A percentile compares a stretch with the other conserved stretches of the same genome.
These are phyloP conservation scores for Caenorhabditis brenneri DNA, from an alignment of 1,140 invertebrate species.

Conservation along the genomic window DNA sequence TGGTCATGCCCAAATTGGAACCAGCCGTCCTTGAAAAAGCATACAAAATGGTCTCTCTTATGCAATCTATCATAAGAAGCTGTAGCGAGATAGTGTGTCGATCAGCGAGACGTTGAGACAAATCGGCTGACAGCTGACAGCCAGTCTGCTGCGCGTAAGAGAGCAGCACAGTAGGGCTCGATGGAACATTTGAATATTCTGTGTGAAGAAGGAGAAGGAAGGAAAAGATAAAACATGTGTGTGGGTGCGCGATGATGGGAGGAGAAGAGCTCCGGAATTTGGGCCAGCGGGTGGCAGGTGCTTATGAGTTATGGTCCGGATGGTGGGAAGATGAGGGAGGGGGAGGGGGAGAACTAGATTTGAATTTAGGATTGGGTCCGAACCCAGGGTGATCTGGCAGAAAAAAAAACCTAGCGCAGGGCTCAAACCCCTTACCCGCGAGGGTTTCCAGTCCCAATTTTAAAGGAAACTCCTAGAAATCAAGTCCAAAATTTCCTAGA, in stretches of 20 bases:
- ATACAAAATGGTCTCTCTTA: slow-evolving; percentile 3
- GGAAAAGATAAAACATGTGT: slow-evolving; percentile 5
- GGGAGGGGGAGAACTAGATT: neutral
- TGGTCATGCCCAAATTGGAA: neutral
- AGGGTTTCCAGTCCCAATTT: no score
- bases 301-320: slow-evolving; percentile 17
- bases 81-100: neutral
- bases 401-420: no score
- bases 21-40: neutral
- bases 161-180: slow-evolving; percentile 9
- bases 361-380: neutral
- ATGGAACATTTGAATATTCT: slow-evolving; percentile 29
- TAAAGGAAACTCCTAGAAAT: no score
- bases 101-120: neutral
- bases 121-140: slow-evolving; percentile 30
- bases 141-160: slow-evolving; percentile 26
- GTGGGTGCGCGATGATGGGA: slow-evolving; percentile 11
- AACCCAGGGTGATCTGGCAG: neutral
- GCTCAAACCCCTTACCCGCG: no score
- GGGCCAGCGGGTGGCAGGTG: slow-evolving; percentile 26
- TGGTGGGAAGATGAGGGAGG: neutral
- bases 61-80: slow-evolving; percentile 40
- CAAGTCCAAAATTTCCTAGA: no score
- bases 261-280: slow-evolving; percentile 17
- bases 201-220: neutral